Evolutionary conservation across 1,140 invertebrate genomes (phyloP).

Genomic region (Drosophila setifemur): DNA sequence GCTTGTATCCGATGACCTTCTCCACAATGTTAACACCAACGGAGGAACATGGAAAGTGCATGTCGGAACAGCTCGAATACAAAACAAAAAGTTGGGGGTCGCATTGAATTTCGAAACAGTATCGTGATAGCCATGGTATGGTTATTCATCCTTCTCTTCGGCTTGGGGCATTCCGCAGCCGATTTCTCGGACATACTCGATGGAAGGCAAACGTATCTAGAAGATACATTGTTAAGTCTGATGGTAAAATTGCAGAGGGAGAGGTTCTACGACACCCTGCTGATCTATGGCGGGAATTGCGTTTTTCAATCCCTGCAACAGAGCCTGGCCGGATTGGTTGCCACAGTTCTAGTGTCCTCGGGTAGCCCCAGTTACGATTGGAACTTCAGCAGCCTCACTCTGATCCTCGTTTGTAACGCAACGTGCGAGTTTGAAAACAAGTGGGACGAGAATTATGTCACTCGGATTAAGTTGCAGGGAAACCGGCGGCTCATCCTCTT

Average conservation of each 20-base stretch:
- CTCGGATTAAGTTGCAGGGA: conserved; percentile 19
- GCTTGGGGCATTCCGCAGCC: background rate
- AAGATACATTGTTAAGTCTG: conserved; percentile 7
- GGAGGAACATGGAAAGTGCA: background rate
- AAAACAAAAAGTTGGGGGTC: conserved; percentile 4
- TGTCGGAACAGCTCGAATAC: background rate
- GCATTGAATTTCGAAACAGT: conserved; percentile 6
- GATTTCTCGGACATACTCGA: background rate
- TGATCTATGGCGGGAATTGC: conserved; percentile 36
- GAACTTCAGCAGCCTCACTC: conserved; percentile 17
- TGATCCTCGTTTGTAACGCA: conserved; percentile 17
- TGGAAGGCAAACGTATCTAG: background rate
- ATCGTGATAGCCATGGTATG: conserved; percentile 1
- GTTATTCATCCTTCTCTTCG: conserved; percentile 9
- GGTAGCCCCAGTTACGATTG: conserved; percentile 38
- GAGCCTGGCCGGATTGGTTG: background rate
- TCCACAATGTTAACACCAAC: background rate
- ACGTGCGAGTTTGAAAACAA: too few species aligned
- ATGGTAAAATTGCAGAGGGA: conserved; percentile 16
- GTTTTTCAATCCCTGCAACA: conserved; percentile 29
- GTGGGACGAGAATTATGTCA: conserved; percentile 1
- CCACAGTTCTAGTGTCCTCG: conserved; percentile 15
- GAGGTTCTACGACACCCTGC: conserved; percentile 34
- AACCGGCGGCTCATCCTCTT: conserved; percentile 26
- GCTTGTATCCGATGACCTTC: too few species aligned